Evolutionary conservation across 2,888 invertebrate species (phyloP).

Genomic region (Lycophotia porphyrea): DNA sequence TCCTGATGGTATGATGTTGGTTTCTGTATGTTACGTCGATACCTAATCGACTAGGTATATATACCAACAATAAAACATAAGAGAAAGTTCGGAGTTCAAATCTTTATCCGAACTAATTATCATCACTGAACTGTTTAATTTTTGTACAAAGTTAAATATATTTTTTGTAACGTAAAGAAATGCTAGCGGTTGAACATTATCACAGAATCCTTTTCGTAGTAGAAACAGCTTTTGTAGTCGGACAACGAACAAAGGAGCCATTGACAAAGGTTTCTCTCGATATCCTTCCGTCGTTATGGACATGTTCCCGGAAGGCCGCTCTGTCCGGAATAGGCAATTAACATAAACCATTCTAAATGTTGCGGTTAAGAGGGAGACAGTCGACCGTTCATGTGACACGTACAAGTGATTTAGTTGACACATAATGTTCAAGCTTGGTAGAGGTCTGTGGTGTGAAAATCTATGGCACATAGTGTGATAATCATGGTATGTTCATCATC

Average conservation of each 20-base stretch:
- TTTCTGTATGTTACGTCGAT: too few species aligned
- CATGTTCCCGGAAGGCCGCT: constrained; percentile 25
- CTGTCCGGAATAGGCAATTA: constrained; percentile 48
- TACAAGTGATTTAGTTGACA: constrained; percentile 28
- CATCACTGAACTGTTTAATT: neutral
- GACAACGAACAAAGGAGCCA: constrained; percentile 8
- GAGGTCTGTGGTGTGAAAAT: neutral
- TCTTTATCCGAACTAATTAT: neutral
- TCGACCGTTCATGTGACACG: constrained; percentile 14
- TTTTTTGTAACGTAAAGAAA: neutral
- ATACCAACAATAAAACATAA: neutral
- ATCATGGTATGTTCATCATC: too few species aligned
- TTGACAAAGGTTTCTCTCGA: constrained; percentile 6
- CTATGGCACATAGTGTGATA: neutral
- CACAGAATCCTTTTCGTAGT: neutral
- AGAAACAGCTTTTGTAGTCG: neutral
- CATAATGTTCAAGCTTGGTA: constrained; percentile 19
- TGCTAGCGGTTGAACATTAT: neutral
- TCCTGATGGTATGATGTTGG: too few species aligned
- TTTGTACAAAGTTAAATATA: neutral
- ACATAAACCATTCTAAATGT: constrained; percentile 60
- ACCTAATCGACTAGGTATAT: too few species aligned
- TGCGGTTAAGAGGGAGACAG: constrained; percentile 19
- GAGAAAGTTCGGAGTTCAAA: neutral
- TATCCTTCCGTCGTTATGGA: constrained; percentile 15